Base-by-base conservation (phyloP, 2,113 vertebrate genomes). In the Bos javanicus region DNA sequence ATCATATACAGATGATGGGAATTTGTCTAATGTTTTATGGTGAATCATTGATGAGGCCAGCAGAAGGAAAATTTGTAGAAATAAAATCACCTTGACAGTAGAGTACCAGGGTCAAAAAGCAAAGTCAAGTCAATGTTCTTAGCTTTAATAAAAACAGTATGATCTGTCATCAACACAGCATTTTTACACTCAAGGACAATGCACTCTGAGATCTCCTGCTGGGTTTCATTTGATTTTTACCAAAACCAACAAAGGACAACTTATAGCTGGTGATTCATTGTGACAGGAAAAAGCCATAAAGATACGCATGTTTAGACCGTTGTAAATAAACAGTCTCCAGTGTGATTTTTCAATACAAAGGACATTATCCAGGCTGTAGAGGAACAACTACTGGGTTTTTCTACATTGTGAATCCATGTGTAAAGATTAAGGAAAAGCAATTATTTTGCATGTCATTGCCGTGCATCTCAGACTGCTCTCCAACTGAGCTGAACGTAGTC, bases 61-160 rank as follows among this genome's bases (percentile, higher is more conserved):
- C 96, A 99, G 98, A 99, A 99, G 98, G 97, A 98, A 99, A 99
- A 99, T 99, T 99, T 99, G 99, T 99, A 99, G 98, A 99, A 99
- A 99, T 99, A 99, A 99, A 99, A 99, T 99, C 99, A 99, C 98
- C 99, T 99, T 99, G 98, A 99, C 99, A 98, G 99, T 99, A 98
- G 99, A 99, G 99, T 98, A 98, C 98, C 81, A 94, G 98, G 99
- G 99, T 99, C 99, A 99, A 99, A 99, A 99, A 99, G 99, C 98
- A 99, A 99, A 99, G 99, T 99, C 99, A 99, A 99, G 98, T 98
- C 99, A 99, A 98, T 98, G 98, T 99, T 99, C 99, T 99, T 98
- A 99, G 99, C 99, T 99, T 99, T 99, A 99, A 99, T 99, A 99
- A 99, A 99, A 99, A 99, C 99, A 99, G 99, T 99, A 99, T 99